Base-by-base conservation (phyloP, 2,888 invertebrate genomes). In the Dichetophora obliterata region DNA sequence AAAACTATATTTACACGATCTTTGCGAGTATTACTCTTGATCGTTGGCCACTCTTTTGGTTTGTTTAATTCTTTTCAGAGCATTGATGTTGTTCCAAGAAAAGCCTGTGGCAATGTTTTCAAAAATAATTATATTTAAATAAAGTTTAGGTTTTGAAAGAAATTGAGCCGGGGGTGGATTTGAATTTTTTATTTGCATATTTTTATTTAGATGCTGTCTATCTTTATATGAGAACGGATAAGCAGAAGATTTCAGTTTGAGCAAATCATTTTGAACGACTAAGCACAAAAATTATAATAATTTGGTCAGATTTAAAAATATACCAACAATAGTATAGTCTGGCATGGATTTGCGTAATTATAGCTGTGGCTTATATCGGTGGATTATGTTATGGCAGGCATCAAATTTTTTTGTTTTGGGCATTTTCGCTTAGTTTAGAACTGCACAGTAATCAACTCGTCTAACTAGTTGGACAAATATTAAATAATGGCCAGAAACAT, bases 1-100 rank as follows among this genome's bases (percentile, higher is more conserved):
- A 74, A 72, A 74, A 74, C 74, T 52, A 65, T 74, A 74, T 74
- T 74, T 74, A 63, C 74, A 65, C 63, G 74, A 74, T 65, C 74
- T 54, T 61, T 24, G 65, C 57, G 34, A 37, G 14, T 48, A 74
- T 52, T 54, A 57, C 3, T 37, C n/a, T 16, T 8, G 16, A 31
- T 37, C 37, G 34, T 65, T 37, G 27, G 16, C 22, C 6, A 24
- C 11, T 70, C 54, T 31, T 19, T n/a, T 19, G 27, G 19, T 27
- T 54, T 19, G 31, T 50, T 70, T 16, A 27, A 24, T 54, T 54
- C 43, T 70, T 2, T 52, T 24, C 22, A 14, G 43, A 8, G 5
- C 24, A 11, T 19, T 59, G 19, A 48, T 27, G 22, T 63, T 65
- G 34, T 48, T 74, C 74, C 52, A 16, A 50, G 74, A 74, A 74